Evolutionary conservation across 2,113 vertebrate species (phyloP), one percentile per base, ranked within the genome.

Genomic region (Prinia subflava): DNA sequence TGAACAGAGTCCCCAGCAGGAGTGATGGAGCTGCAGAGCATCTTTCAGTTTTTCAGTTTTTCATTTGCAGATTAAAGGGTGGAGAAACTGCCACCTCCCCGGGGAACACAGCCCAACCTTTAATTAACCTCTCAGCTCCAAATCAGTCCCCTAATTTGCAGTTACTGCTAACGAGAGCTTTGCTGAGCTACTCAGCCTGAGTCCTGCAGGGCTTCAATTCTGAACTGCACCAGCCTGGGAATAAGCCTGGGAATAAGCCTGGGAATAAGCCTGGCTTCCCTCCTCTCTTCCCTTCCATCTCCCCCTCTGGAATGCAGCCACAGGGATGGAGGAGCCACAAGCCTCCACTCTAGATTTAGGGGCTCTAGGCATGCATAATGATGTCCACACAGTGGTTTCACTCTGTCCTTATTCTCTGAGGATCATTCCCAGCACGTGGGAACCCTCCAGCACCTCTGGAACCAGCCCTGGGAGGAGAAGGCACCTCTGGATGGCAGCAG

Each of bases 121-220:
- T 92, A 93, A 93, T 94, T 95, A 96, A 95, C 88, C 79, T 92
- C 92, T 11, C 75, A 73, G 82, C 42, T 96, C 82, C 71, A 65
- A 90, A 94, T 33, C 37, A 90, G 63, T 42, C 82, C 88, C 88
- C 44, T 50, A 20, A 92, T 90, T 96, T 53, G 82, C 75, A 88
- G 67, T 79, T 64, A 64, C 57, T 91, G 84, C 90, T 89, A 91
- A 91, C 1, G 1, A 92, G 60, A 42, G 69, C 44, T 87, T 35
- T 6, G 15, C 78, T 60, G 79, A 93, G 63, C 46, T 56, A 2
- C 78, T 80, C 71, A 62, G 78, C 62, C 56, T 9, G 20, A 52
- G 42, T 83, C 70, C 90, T 8, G 1, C 6, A 37, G 67, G 80
- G 37, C 33, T 90, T 53, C 13, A 7, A 2, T 49, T 68, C 4